These are phyloP conservation scores for Macrosteles quadrilineatus DNA, from an alignment of 1,140 invertebrate species.

Conservation along the genomic window DNA sequence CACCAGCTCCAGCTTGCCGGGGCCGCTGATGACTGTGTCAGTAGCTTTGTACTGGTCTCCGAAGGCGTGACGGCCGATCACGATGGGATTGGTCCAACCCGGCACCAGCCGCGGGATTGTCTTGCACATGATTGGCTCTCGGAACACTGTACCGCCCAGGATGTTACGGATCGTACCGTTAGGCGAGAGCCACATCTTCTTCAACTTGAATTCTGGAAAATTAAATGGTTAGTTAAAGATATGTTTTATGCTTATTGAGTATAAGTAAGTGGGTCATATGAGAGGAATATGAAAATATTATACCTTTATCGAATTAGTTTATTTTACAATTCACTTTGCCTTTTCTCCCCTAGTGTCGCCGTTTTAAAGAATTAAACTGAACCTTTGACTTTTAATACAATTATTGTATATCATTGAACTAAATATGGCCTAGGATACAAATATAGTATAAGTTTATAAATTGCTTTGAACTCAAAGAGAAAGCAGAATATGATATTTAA, in stretches of 20 bases:
- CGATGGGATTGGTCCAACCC: constrained; percentile 78
- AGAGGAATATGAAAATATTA: too few relatives aligned
- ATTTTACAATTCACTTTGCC: not conserved
- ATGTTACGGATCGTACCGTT: constrained; percentile 93
- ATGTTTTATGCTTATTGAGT: too few relatives aligned
- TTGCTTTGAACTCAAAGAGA: too few relatives aligned
- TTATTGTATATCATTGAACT: too few relatives aligned
- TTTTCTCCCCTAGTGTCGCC: too few relatives aligned
- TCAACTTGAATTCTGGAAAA: constrained; percentile 81
- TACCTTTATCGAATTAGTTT: not conserved
- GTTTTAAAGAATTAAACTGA: too few relatives aligned
- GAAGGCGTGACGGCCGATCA: constrained; percentile 87
- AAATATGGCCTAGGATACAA: too few relatives aligned
- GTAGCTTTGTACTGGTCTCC: constrained; percentile 91
- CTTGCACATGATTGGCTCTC: constrained; percentile 87
- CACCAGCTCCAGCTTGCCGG: constrained; percentile 71
- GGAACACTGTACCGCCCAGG: constrained; percentile 86
- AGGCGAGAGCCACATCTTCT: constrained; percentile 91
- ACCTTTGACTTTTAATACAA: too few relatives aligned
- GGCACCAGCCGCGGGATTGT: constrained; percentile 86
- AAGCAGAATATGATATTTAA: too few relatives aligned
- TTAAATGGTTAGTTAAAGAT: constrained; percentile 15
- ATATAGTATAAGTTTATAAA: too few relatives aligned
- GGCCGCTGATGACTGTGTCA: constrained; percentile 72
- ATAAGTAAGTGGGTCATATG: too few relatives aligned